Percentiles rank a stretch among this genome's conserved stretches.
Evolutionary conservation across 2,888 invertebrate species (phyloP).

Genomic region (Chrysotoxum bicinctum): DNA sequence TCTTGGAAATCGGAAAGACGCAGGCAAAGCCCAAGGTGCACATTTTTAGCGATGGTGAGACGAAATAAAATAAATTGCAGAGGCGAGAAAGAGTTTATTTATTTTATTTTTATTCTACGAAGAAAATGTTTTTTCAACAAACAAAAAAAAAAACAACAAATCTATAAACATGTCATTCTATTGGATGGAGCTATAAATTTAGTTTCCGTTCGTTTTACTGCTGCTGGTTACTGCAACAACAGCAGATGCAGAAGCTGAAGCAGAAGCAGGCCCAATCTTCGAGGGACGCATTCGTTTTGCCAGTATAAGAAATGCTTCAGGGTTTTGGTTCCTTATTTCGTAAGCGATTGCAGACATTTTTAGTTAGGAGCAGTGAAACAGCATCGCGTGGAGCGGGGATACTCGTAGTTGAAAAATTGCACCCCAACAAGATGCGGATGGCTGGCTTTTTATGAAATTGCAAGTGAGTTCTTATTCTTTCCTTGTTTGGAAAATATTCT

Average conservation of each 20-base stretch:
- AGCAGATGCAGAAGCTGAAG: neutral
- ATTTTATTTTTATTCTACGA: slow-evolving; percentile 9
- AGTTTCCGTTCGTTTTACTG: slow-evolving; percentile 39
- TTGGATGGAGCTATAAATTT: slow-evolving; percentile 55
- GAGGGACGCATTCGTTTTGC: slow-evolving; percentile 59
- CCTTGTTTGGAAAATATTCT: slow-evolving; percentile 8
- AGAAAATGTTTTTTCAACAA: neutral
- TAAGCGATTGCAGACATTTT: slow-evolving; percentile 60
- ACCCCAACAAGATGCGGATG: slow-evolving; percentile 59
- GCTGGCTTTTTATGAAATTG: slow-evolving; percentile 56
- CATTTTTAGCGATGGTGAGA: slow-evolving; percentile 38
- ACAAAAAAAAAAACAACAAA: slow-evolving; percentile 30
- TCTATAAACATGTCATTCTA: slow-evolving; percentile 66
- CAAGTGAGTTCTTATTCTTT: slow-evolving; percentile 18
- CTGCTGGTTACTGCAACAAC: slow-evolving; percentile 16
- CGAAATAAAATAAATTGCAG: slow-evolving; percentile 58
- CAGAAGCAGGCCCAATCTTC: slow-evolving; percentile 50
- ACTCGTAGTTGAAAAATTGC: slow-evolving; percentile 59
- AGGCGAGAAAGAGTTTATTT: slow-evolving; percentile 39
- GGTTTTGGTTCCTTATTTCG: slow-evolving; percentile 34
- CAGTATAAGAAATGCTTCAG: slow-evolving; percentile 33
- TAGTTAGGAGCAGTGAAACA: slow-evolving; percentile 1
- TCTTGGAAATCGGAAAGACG: slow-evolving; percentile 27
- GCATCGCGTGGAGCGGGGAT: slow-evolving; percentile 1
- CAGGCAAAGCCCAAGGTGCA: slow-evolving; percentile 58